phyloP scores from a whole-genome alignment of 35 echinoderm and acorn worm genomes.

The Apostichopus californicus region DNA sequence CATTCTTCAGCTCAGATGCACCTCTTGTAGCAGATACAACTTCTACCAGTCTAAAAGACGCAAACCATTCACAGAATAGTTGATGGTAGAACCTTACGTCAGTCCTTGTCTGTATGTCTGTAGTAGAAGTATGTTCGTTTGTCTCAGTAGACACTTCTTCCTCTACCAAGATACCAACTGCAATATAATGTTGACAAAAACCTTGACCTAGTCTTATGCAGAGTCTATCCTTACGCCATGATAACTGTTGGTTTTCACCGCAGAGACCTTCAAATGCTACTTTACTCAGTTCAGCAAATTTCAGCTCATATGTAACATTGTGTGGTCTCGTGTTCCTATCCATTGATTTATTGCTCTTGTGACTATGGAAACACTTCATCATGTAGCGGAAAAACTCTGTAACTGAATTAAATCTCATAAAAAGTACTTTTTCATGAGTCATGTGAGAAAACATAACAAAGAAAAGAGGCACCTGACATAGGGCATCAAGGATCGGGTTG shows the following conservation, averaged over 20 bases:
- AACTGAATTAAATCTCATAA: background rate
- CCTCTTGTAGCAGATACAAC: no score
- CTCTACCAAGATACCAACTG: background rate
- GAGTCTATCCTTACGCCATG: background rate
- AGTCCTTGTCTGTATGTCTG: no score
- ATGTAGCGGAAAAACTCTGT: background rate
- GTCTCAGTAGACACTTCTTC: background rate
- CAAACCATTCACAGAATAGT: no score
- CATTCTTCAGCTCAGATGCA: no score
- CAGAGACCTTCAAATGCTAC: background rate
- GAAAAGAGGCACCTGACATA: background rate
- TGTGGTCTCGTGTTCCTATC: background rate
- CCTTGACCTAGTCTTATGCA: background rate
- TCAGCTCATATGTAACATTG: background rate
- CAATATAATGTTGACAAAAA: background rate
- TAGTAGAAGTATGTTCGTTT: no score
- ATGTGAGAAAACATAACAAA: constrained; percentile 16
- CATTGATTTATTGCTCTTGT: background rate
- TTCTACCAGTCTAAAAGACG: no score
- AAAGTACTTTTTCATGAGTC: background rate
- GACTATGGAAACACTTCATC: background rate
- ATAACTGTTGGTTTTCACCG: background rate
- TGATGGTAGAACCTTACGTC: no score
- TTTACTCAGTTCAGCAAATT: background rate
- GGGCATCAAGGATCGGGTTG: background rate